A percentile compares a stretch with the other conserved stretches of the same genome.
These are phyloP conservation scores for Eilema griseolum DNA, from an alignment of 2,888 invertebrate genomes.

Conservation along the genomic window DNA sequence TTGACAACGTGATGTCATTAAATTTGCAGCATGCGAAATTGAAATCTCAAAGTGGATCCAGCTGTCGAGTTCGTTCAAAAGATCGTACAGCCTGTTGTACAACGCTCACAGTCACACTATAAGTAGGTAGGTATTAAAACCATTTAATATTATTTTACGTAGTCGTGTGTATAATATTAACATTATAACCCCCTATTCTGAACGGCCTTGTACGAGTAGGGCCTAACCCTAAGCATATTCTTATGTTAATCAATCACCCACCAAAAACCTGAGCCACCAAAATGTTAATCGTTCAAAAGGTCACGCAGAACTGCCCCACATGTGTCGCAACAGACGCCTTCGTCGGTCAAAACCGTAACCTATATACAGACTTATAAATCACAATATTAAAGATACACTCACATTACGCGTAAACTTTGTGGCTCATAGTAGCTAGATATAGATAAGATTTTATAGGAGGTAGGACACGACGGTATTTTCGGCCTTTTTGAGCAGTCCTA, in stretches of 20 bases:
- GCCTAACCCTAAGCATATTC: not conserved
- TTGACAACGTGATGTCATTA: no score
- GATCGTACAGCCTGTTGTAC: no score
- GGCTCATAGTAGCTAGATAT: not conserved
- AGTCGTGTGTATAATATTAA: not conserved
- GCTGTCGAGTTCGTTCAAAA: no score
- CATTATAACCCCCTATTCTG: not conserved
- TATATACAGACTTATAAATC: slow-evolving; percentile 42
- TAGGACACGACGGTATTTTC: no score
- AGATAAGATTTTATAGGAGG: no score
- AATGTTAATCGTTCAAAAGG: slow-evolving; percentile 12
- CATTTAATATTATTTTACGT: not conserved
- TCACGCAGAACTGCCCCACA: slow-evolving; percentile 23
- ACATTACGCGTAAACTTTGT: slow-evolving; percentile 8
- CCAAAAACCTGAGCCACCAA: not conserved
- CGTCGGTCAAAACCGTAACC: slow-evolving; percentile 29
- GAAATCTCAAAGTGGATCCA: no score
- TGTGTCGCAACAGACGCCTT: slow-evolving; percentile 18
- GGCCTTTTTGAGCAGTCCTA: no score
- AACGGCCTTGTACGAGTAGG: not conserved
- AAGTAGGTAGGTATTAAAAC: not conserved
- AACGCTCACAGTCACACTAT: no score
- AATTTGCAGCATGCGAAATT: no score
- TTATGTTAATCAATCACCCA: slow-evolving; percentile 7
- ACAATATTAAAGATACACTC: slow-evolving; percentile 24